Percentiles rank a stretch among this genome's conserved stretches.
phyloP scores from a whole-genome alignment of 2,888 invertebrate species.

The Philereme vetulata region DNA sequence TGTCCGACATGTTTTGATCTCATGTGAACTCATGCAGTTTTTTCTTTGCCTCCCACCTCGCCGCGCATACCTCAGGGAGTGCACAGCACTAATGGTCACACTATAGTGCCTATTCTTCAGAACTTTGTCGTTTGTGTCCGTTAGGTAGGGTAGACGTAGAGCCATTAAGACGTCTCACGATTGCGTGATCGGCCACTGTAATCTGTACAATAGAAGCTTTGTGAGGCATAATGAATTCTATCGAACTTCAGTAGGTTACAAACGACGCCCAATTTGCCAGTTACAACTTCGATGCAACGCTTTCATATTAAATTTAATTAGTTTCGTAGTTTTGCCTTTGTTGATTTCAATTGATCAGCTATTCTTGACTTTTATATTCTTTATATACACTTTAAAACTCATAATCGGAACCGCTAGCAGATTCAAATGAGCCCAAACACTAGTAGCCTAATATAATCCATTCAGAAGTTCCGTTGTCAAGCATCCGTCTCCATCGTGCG shows the following conservation, averaged over 20 bases:
- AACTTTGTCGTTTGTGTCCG: neutral
- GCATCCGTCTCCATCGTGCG: no score
- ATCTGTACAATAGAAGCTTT: slow-evolving; percentile 54
- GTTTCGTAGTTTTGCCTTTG: slow-evolving; percentile 24
- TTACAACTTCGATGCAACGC: slow-evolving; percentile 31
- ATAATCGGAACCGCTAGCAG: no score
- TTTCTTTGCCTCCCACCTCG: no score
- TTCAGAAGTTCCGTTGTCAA: no score
- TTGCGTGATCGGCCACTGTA: slow-evolving; percentile 51
- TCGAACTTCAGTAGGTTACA: slow-evolving; percentile 47
- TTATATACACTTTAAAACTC: no score
- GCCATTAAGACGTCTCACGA: slow-evolving; percentile 55
- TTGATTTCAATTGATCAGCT: slow-evolving; percentile 9
- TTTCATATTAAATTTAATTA: slow-evolving; percentile 33
- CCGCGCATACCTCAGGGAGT: no score
- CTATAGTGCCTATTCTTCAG: neutral
- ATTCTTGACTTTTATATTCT: neutral
- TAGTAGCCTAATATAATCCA: no score
- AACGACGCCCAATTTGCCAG: slow-evolving; percentile 41
- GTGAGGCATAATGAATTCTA: slow-evolving; percentile 57
- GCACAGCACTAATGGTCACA: no score
- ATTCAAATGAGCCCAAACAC: no score
- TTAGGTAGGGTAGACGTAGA: slow-evolving; percentile 34
- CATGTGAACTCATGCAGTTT: no score
- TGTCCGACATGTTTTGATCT: no score